Conservation (phyloP, 2,888 invertebrate genomes). For the Rotaria socialis region DNA sequence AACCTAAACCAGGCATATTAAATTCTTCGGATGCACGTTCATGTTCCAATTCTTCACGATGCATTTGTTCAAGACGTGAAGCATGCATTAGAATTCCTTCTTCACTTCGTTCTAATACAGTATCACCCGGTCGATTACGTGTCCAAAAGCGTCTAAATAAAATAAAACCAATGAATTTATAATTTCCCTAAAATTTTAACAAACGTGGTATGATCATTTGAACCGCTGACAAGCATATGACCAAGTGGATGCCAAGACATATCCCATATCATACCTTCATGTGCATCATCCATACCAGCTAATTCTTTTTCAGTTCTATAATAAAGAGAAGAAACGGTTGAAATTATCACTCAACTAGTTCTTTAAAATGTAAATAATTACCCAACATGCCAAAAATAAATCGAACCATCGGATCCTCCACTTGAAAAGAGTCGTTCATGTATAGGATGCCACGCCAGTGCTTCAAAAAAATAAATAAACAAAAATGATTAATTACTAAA, state of each 20-base stretch:
- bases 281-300: conserved; percentile 93
- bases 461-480: conserved; percentile 52
- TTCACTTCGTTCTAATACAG: conserved; percentile 80
- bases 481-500: not conserved
- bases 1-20: conserved; percentile 90
- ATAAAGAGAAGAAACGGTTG: not conserved
- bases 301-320: conserved; percentile 79
- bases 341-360: too few species aligned
- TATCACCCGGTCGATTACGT: conserved; percentile 91
- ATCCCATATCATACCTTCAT: conserved; percentile 98
- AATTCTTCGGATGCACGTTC: conserved; percentile 67
- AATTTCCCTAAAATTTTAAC: conserved; percentile 46
- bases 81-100: conserved; percentile 28
- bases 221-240: conserved; percentile 94
- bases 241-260: conserved; percentile 98
- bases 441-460: conserved; percentile 87
- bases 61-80: not conserved
- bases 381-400: conserved; percentile 98
- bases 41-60: conserved; percentile 59
- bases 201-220: conserved; percentile 88
- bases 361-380: conserved; percentile 58
- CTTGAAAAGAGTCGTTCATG: conserved; percentile 95
- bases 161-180: too few species aligned
- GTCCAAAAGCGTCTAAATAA: conserved; percentile 85
- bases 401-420: conserved; percentile 95